Base-by-base conservation (phyloP, 1,140 invertebrate genomes). In the Eubasilissa regina region DNA sequence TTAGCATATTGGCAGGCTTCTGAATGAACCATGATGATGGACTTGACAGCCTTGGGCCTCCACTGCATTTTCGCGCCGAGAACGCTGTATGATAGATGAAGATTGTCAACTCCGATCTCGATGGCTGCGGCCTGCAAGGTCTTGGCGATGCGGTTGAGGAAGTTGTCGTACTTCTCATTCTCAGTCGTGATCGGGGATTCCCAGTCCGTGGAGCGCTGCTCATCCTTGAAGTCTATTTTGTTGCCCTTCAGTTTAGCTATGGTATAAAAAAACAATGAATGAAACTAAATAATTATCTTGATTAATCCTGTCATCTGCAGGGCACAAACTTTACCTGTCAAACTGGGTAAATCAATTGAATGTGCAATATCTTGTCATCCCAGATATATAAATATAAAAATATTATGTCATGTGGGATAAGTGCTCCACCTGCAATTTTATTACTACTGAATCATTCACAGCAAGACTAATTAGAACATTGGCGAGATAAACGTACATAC, bases 241-340 rank as follows among this genome's bases (percentile, higher is more conserved):
- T 86, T 79, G 44, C 83, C 87, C 83, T 87, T 86, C 60, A 89
- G 85, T 86, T 87, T 89, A 75, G 85, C 89, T 89, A 81, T 13
- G 80, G 84, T 84, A 73, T 45, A 60, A 64, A 35, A n/a, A 44
- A 62, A 7, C 17, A 45, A 56, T 55, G n/a, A n/a, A 48, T 12
- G 11, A 47, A 48, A 48, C 48, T 8, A 21, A n/a, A 35, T n/a
- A 11, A 35, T 25, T 47, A 43, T 1, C n/a, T 4, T 8, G n/a
- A n/a, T n/a, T n/a, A n/a, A n/a, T n/a, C n/a, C n/a, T n/a, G n/a
- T n/a, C n/a, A n/a, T n/a, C 6, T 35, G 25, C 6, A 35, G 25
- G 25, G 1, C 6, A 19, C 13, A 15, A 60, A 3, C 56, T 3
- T 51, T 15, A 8, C 3, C 11, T 12, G 48, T 1, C 1, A 13